Evolutionary conservation across 1,140 invertebrate genomes (phyloP), one percentile per base, ranked within the genome.

Genomic region (Halesus radiatus): DNA sequence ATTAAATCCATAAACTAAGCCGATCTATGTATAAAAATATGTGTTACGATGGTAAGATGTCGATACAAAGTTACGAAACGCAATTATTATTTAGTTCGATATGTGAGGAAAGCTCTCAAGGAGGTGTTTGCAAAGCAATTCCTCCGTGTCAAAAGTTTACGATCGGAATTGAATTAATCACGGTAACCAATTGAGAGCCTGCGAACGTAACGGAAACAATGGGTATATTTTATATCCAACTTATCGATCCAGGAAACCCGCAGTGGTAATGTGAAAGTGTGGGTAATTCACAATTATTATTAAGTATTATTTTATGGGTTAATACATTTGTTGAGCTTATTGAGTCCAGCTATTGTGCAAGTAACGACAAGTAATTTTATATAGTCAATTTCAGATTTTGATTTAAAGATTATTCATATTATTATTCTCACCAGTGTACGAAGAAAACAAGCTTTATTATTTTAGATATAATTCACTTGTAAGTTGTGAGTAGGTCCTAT

Each of bases 161-260:
- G 37, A 45, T 45, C 37, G 1, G 8, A 45, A 45, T 45, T 10
- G 37, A 45, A 45, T 45, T 45, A 45, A 45, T 45, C 37, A 13
- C 37, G 37, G 37, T 45, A 13, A 45, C 37, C 56, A 58, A 58
- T 58, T 58, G 56, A 45, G 10, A 45, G 37, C 66, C 66, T 22
- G 16, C 37, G 16, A 45, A 45, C 16, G 23, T 54, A 15, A 26
- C 3, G 26, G 52, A 37, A 75, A 75, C 72, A 75, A 58, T 58
- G 32, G 72, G 54, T 18, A 26, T 60, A 75, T 75, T 75, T 75
- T 58, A 75, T 56, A 56, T 75, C 52, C 10, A 22, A 16, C 72
- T 75, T 75, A 75, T 75, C 72, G 54, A 75, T 60, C 20, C 54
- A 75, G 72, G 72, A 58, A 75, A 58, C 68, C 37, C 22, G 23